phyloP scores from a whole-genome alignment of 2,888 invertebrate genomes.

The Dusona sp. region DNA sequence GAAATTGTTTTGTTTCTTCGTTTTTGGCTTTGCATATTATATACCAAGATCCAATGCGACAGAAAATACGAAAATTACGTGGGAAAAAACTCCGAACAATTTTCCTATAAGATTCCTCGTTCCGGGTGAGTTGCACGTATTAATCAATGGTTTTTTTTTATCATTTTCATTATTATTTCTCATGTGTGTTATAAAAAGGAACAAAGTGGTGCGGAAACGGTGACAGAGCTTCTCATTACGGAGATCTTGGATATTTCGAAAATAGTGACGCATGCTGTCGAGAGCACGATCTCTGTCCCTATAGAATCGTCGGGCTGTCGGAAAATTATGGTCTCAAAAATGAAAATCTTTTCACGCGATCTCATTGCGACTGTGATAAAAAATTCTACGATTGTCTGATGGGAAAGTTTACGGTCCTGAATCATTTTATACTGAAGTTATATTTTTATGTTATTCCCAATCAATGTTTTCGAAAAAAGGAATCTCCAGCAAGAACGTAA shows the following conservation, averaged over 20 bases:
- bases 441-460: constrained; percentile 6
- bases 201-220: constrained; percentile 24
- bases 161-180: background rate
- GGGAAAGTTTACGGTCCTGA: background rate
- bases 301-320: background rate
- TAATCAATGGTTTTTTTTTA: background rate
- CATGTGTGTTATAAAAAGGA: background rate
- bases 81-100: background rate
- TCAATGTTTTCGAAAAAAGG: constrained; percentile 1
- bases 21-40: background rate
- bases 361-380: constrained; percentile 39
- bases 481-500: background rate
- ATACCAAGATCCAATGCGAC: background rate
- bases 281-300: background rate
- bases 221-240: background rate
- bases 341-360: constrained; percentile 17
- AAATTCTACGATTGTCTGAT: constrained; percentile 24
- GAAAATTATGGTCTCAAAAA: background rate
- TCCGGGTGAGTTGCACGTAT: background rate
- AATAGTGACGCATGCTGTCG: constrained; percentile 11
- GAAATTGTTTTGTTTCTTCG: background rate
- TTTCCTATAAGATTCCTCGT: background rate
- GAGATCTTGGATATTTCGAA: background rate
- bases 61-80: background rate
- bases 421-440: constrained; percentile 7